Percentiles rank a stretch among this genome's conserved stretches.
Conservation (phyloP, 1,140 invertebrate species). For the Drosophila parvula region DNA sequence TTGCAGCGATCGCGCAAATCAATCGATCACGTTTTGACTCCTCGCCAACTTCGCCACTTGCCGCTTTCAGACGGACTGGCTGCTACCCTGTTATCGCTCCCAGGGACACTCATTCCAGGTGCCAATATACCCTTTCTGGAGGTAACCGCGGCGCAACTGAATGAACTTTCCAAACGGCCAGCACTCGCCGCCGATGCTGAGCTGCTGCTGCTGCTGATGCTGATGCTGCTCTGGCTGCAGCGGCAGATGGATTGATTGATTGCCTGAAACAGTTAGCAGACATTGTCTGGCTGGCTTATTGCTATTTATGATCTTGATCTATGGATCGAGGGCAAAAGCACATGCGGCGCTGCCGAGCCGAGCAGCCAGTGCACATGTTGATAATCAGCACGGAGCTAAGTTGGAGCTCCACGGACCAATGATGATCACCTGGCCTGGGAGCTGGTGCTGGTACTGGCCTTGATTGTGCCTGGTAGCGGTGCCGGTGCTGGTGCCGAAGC, state of each 20-base stretch:
- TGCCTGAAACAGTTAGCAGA: slow-evolving; percentile 84
- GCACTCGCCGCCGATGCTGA: slow-evolving; percentile 58
- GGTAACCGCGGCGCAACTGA: slow-evolving; percentile 58
- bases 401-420: slow-evolving; percentile 2
- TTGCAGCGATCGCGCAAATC: slow-evolving; percentile 75
- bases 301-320: slow-evolving; percentile 84
- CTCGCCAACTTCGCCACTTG: slow-evolving; percentile 40
- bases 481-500: background rate
- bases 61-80: slow-evolving; percentile 12
- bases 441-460: slow-evolving; percentile 62
- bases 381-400: slow-evolving; percentile 72
- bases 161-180: slow-evolving; percentile 80
- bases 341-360: slow-evolving; percentile 66
- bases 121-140: slow-evolving; percentile 20
- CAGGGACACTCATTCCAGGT: slow-evolving; percentile 1
- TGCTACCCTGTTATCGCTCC: slow-evolving; percentile 27
- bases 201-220: background rate
- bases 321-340: slow-evolving; percentile 84
- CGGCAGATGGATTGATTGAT: slow-evolving; percentile 83
- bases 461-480: slow-evolving; percentile 55
- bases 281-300: slow-evolving; percentile 83
- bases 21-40: slow-evolving; percentile 83
- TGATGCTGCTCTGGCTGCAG: slow-evolving; percentile 26
- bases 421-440: slow-evolving; percentile 32
- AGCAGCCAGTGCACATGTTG: slow-evolving; percentile 77